Evolutionary conservation across 2,113 vertebrate genomes (phyloP), one percentile per base, ranked within the genome.

Genomic region (Xyrauchen texanus): DNA sequence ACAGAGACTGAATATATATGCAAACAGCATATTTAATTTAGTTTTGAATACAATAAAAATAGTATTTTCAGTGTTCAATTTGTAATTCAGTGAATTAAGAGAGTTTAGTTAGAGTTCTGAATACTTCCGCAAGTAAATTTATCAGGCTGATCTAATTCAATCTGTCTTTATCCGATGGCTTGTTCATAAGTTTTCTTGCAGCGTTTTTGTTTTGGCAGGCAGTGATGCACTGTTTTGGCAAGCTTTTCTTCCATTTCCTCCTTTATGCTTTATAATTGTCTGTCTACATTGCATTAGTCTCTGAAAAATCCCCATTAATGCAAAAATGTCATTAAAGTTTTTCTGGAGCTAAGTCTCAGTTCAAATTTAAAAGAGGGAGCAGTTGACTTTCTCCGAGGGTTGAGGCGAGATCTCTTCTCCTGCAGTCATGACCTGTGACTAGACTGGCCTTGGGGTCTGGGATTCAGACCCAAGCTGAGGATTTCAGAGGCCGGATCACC

Each of bases 401-500:
- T 21, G 64, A 77, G 71, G 68, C 74, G 16, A 76, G 49, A 57
- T 76, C 62, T 66, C 53, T 80, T 65, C 42, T 53, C 53, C 76
- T 16, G 60, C 66, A 79, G 60, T 49, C 34, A 16, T 57, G 60
- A 34, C 64, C 67, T 61, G 49, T 46, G 62, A 77, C 77, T 61
- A 55, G 51, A 62, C 42, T 52, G 66, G 61, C 79, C 69, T 81
- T 61, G 67, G 73, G 79, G 75, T 77, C 78, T 9, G 47, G 0
- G 55, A 71, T 85, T 53, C 67, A 83, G 76, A 76, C 74, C 80
- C 61, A 13, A 82, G 44, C 52, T 78, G 46, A 13, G 47, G 76
- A 82, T 86, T 81, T 81, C 66, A 47, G 51, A 70, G 79, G 77
- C 75, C 2, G 61, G 75, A 73, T 84, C 69, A 85, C 76, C 83